Conservation (phyloP, 2,888 invertebrate genomes). For the Magallana nippona region DNA sequence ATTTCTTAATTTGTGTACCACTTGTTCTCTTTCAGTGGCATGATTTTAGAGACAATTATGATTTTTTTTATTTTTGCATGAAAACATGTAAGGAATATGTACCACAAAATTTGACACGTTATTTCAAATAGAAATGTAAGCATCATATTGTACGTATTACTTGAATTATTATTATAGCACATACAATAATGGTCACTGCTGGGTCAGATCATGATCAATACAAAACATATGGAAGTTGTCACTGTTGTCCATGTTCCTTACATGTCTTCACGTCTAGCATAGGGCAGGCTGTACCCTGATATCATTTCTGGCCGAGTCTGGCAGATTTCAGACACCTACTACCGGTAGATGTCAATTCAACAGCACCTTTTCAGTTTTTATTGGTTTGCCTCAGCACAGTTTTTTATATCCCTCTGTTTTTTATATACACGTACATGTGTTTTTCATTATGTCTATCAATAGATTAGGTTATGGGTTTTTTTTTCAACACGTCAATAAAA, state of each 20-base stretch:
- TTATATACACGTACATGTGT: no score
- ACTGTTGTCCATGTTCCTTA: neutral
- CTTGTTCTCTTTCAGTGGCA: neutral
- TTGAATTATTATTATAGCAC: no score
- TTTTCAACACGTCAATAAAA: no score
- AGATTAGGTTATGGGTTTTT: no score
- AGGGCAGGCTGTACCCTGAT: neutral
- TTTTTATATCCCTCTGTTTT: no score
- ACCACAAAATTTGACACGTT: neutral
- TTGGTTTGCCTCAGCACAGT: no score
- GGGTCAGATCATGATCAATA: no score
- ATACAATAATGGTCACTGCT: no score
- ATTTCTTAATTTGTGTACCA: neutral
- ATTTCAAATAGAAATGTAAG: no score
- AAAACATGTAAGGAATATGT: conserved; percentile 27
- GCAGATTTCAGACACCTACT: neutral
- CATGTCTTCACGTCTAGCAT: neutral
- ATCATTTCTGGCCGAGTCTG: neutral
- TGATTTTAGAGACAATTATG: conserved; percentile 16
- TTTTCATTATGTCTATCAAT: no score
- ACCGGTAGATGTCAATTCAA: neutral
- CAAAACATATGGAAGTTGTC: neutral
- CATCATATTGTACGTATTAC: no score
- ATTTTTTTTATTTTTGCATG: conserved; percentile 6
- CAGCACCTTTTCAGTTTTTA: neutral